phyloP scores from a whole-genome alignment of 2,888 invertebrate species.

The Dendrolimus pini region DNA sequence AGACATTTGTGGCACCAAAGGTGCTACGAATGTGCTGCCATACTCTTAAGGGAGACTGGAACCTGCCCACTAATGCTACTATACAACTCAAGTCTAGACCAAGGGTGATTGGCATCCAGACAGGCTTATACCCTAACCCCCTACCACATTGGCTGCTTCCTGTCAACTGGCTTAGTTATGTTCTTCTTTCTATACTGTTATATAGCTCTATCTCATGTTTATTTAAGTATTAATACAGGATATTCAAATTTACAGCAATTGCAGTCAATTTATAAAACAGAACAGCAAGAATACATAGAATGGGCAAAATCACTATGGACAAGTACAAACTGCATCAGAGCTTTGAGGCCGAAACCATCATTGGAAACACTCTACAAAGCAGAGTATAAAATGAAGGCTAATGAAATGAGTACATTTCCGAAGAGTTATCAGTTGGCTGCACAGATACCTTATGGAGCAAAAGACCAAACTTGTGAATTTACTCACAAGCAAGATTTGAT shows the following conservation, averaged over 20 bases:
- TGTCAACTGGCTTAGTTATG: too few relatives aligned
- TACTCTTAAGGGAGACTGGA: too few relatives aligned
- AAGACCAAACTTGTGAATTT: slow-evolving; percentile 26
- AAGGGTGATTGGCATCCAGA: too few relatives aligned
- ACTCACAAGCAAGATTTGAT: slow-evolving; percentile 33
- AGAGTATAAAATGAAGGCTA: slow-evolving; percentile 36
- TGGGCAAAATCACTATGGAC: slow-evolving; percentile 56
- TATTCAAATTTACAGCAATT: slow-evolving; percentile 28
- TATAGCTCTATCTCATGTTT: too few relatives aligned
- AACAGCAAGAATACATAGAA: slow-evolving; percentile 49
- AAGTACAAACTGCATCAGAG: slow-evolving; percentile 40
- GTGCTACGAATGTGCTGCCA: too few relatives aligned
- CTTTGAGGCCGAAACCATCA: slow-evolving; percentile 42
- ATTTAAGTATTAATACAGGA: too few relatives aligned
- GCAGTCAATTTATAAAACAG: slow-evolving; percentile 39
- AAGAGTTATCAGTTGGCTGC: slow-evolving; percentile 42
- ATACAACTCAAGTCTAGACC: too few relatives aligned
- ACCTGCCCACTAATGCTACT: too few relatives aligned
- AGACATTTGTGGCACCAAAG: too few relatives aligned
- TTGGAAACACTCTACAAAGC: slow-evolving; percentile 52
- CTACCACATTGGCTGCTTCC: too few relatives aligned
- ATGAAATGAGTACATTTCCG: slow-evolving; percentile 35
- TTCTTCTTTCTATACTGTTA: too few relatives aligned
- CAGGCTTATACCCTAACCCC: too few relatives aligned
- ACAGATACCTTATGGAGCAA: slow-evolving; percentile 41